phyloP scores from a whole-genome alignment of 2,113 vertebrate genomes.

The Ahaetulla prasina region DNA sequence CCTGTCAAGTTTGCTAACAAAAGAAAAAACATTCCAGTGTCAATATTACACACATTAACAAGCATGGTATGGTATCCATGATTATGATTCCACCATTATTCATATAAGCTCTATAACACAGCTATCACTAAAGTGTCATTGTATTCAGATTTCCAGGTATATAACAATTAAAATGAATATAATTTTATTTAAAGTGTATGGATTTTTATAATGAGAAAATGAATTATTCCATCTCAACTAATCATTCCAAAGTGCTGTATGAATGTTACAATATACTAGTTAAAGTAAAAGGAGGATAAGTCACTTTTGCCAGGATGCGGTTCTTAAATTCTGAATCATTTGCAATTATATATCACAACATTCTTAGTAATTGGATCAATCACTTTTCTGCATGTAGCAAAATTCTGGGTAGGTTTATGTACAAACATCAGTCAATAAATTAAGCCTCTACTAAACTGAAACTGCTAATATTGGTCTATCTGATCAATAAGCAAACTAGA shows the following conservation, averaged over 20 bases:
- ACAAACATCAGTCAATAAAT: neutral
- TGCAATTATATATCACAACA: neutral
- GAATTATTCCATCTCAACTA: neutral
- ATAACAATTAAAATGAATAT: neutral
- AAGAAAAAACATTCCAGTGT: conserved; percentile 16
- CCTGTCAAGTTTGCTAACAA: conserved; percentile 92
- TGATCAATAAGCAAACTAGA: neutral
- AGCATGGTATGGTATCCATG: neutral
- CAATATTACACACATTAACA: neutral
- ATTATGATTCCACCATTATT: neutral
- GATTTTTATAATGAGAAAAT: neutral
- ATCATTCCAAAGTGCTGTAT: neutral
- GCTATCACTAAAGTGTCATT: neutral
- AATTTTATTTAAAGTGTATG: neutral
- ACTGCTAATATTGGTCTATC: neutral
- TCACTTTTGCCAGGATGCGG: neutral
- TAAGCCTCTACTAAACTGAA: neutral
- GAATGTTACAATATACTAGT: neutral
- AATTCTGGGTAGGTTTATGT: neutral
- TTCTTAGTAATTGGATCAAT: neutral
- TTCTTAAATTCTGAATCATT: neutral
- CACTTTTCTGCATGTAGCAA: neutral
- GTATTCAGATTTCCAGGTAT: neutral
- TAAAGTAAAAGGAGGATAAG: neutral
- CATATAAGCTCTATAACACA: neutral